These are phyloP conservation scores for Spondyliosoma cantharus DNA, from an alignment of 2,797 vertebrate genomes.

Conservation along the genomic window DNA sequence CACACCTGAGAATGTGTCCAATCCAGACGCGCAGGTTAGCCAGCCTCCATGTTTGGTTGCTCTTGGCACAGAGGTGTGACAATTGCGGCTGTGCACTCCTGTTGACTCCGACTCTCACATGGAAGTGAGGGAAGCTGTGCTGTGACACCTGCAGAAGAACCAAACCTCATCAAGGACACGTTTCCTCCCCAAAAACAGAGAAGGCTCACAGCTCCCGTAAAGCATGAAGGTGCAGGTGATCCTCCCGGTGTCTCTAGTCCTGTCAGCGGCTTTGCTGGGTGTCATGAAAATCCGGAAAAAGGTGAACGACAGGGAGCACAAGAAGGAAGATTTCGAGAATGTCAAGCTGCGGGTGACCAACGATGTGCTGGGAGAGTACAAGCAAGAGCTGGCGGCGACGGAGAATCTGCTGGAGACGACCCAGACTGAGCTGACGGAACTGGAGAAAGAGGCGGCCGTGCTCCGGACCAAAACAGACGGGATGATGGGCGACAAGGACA, in stretches of 20 bases:
- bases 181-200: too few species aligned
- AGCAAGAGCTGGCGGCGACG: neutral
- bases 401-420: neutral
- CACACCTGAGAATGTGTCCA: neutral
- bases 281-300: constrained; percentile 51
- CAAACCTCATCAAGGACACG: neutral
- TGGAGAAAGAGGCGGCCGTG: fast-evolving
- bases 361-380: constrained; percentile 74
- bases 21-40: constrained; percentile 36
- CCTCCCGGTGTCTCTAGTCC: constrained; percentile 13
- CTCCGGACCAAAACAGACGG: fast-evolving
- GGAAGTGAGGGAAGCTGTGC: neutral
- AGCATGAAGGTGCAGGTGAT: constrained; percentile 70
- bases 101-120: neutral
- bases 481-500: neutral
- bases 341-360: constrained; percentile 73
- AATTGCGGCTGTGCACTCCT: too few species aligned
- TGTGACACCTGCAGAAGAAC: constrained; percentile 20
- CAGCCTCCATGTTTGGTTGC: neutral
- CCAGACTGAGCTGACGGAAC: fast-evolving
- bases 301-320: neutral
- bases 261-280: constrained; percentile 51
- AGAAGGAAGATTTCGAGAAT: constrained; percentile 41
- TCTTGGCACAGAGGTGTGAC: neutral
- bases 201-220: neutral